A percentile compares a stretch with the other conserved stretches of the same genome.
These are phyloP conservation scores for Trisateles emortualis DNA, from an alignment of 2,888 invertebrate genomes.

Conservation along the genomic window DNA sequence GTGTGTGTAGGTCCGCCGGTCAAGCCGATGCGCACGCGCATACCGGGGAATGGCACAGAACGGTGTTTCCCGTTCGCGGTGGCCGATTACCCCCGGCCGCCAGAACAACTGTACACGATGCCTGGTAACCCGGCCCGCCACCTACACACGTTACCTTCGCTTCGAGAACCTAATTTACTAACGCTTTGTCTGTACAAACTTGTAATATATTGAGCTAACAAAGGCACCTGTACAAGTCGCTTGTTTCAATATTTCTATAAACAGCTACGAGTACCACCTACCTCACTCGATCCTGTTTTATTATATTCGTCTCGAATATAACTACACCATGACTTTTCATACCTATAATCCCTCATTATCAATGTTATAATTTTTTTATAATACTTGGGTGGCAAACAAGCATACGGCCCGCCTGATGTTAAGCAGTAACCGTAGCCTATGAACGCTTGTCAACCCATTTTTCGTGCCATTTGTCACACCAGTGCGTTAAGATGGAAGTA, in stretches of 20 bases:
- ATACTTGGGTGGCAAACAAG: no score
- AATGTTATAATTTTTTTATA: no score
- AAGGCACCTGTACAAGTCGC: conserved; percentile 43
- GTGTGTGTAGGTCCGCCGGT: conserved; percentile 76
- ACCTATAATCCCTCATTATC: no score
- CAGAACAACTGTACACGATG: conserved; percentile 78
- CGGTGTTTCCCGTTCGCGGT: conserved; percentile 73
- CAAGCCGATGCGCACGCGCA: conserved; percentile 76
- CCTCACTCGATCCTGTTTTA: conserved; percentile 10
- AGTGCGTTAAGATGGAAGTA: no score
- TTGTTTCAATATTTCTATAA: conserved; percentile 21
- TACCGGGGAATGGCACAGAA: conserved; percentile 73
- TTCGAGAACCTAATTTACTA: conserved; percentile 63
- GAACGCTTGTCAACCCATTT: no score
- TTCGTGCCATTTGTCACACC: no score
- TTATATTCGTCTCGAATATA: no score
- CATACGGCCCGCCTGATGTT: no score
- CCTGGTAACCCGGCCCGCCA: conserved; percentile 71
- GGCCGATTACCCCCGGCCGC: conserved; percentile 68
- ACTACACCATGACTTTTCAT: no score
- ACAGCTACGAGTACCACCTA: no score
- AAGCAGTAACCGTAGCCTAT: no score
- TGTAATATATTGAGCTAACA: conserved; percentile 45
- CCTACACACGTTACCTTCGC: conserved; percentile 61
- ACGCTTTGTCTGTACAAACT: conserved; percentile 50